Evolutionary conservation across 2,888 invertebrate genomes (phyloP).

Genomic region (Philereme vetulata): DNA sequence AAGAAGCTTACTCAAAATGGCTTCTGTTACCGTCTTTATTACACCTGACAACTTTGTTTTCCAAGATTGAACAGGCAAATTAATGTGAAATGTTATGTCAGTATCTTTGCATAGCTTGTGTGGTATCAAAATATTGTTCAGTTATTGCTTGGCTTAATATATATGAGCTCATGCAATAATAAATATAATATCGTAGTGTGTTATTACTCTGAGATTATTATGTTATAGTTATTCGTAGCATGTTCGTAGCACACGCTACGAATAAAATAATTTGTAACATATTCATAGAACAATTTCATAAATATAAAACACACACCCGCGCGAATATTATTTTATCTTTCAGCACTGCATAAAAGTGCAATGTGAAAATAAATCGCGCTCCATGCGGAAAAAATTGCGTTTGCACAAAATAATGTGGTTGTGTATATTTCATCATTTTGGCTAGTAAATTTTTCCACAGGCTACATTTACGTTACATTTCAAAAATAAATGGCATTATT

Average conservation of each 20-base stretch:
- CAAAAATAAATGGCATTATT: too few species aligned
- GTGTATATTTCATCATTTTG: conserved; percentile 22
- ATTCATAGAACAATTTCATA: conserved; percentile 24
- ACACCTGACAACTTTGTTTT: too few species aligned
- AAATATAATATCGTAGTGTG: too few species aligned
- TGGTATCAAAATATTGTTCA: too few species aligned
- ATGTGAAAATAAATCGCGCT: conserved; percentile 20
- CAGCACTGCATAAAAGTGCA: conserved; percentile 20
- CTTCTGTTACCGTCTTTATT: too few species aligned
- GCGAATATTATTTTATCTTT: conserved; percentile 23
- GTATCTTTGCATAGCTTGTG: too few species aligned
- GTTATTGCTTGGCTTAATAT: too few species aligned
- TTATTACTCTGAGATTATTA: too few species aligned
- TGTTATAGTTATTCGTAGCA: not conserved
- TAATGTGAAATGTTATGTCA: too few species aligned
- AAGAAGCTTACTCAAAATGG: too few species aligned
- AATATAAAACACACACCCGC: conserved; percentile 22
- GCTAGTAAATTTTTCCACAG: conserved; percentile 9
- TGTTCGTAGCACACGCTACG: conserved; percentile 8
- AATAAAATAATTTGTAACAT: conserved; percentile 9
- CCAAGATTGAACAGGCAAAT: too few species aligned
- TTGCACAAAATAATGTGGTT: conserved; percentile 15
- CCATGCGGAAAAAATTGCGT: conserved; percentile 19
- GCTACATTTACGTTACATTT: conserved; percentile 1
- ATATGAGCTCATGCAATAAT: too few species aligned